These are phyloP conservation scores for Micromesistius poutassou DNA, from an alignment of 2,797 vertebrate species.

Conservation along the genomic window DNA sequence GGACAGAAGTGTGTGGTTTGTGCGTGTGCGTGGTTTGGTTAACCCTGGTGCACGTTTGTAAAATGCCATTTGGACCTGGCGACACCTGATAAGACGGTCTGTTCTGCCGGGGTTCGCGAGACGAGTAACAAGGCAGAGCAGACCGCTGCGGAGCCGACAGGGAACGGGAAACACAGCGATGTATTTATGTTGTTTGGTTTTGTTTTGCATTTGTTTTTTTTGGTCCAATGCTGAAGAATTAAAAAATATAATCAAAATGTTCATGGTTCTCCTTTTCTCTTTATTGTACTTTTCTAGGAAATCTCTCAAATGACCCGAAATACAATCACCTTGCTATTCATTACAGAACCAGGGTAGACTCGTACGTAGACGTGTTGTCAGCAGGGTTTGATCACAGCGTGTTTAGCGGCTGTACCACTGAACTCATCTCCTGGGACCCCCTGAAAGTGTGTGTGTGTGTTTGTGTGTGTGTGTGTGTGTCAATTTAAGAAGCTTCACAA, in stretches of 20 bases:
- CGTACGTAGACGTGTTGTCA: no score
- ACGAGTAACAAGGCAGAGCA: no score
- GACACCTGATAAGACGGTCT: conserved; percentile 62
- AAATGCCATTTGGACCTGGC: conserved; percentile 19
- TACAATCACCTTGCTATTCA: background rate
- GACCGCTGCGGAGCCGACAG: background rate
- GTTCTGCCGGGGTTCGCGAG: conserved; percentile 19
- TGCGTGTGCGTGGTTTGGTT: no score
- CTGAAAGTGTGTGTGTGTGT: conserved; percentile 24
- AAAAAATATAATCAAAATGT: background rate
- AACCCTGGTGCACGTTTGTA: no score
- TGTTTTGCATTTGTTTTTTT: conserved; percentile 13
- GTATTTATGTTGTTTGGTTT: conserved; percentile 41
- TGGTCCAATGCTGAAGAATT: background rate
- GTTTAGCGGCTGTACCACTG: conserved; percentile 13
- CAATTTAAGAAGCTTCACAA: no score
- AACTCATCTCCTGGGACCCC: conserved; percentile 37
- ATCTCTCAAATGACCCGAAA: background rate
- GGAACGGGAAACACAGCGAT: conserved; percentile 30
- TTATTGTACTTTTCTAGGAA: background rate
- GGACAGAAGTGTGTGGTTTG: no score
- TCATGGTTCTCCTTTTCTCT: background rate
- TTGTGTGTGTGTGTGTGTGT: no score
- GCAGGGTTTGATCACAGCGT: background rate
- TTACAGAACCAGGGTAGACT: background rate